A percentile compares a stretch with the other conserved stretches of the same genome.
Conservation (phyloP, 2,797 vertebrate species). For the Myotis pilosus region DNA sequence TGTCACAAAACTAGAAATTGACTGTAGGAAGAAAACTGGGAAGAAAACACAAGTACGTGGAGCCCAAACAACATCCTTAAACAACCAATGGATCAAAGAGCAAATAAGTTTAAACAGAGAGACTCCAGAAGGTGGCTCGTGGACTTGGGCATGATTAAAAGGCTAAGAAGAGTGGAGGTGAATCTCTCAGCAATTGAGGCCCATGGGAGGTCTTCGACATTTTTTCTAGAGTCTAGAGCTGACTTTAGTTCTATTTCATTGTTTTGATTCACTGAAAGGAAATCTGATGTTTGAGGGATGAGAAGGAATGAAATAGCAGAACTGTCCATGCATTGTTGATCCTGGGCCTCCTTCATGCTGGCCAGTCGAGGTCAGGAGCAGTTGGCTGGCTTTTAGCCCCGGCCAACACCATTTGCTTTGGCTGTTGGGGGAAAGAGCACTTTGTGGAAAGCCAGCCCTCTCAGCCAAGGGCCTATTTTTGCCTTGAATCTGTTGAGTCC, state of each 20-base stretch:
- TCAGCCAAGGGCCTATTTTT: constrained; percentile 83
- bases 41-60: background rate
- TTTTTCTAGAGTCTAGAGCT: constrained; percentile 46
- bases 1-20: background rate
- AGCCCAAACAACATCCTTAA: background rate
- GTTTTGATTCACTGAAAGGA: constrained; percentile 58
- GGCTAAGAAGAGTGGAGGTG: background rate
- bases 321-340: constrained; percentile 60
- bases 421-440: constrained; percentile 76
- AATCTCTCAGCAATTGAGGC: constrained; percentile 17
- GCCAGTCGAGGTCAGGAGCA: constrained; percentile 49
- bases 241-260: constrained; percentile 40
- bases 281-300: constrained; percentile 49
- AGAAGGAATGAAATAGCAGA: constrained; percentile 63
- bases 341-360: constrained; percentile 62
- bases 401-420: constrained; percentile 81
- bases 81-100: background rate
- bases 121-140: background rate
- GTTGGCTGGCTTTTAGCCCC: constrained; percentile 65
- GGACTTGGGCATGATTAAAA: background rate
- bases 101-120: background rate
- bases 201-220: constrained; percentile 3
- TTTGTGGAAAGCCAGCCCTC: constrained; percentile 78
- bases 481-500: constrained; percentile 81
- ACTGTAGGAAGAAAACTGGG: background rate